Evolutionary conservation across 2,113 vertebrate genomes (phyloP).

Genomic region (Gymnogyps californianus): DNA sequence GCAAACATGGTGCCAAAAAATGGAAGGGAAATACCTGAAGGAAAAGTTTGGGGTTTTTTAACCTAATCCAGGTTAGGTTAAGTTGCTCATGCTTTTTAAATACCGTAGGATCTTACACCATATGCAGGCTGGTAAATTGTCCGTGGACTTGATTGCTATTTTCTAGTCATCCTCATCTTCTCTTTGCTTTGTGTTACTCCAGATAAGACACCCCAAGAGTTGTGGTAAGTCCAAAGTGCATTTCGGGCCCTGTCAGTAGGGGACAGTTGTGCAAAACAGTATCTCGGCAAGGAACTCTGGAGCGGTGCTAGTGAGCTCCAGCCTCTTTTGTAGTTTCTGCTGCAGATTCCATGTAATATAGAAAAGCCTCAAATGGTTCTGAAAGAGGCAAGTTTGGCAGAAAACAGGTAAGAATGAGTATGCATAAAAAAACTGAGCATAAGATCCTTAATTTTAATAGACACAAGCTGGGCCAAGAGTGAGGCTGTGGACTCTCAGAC

Average conservation of each 20-base stretch:
- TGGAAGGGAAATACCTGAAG: not conserved
- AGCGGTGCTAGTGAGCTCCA: not conserved
- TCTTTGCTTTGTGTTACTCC: not conserved
- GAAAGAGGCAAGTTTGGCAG: not conserved
- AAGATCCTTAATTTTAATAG: not conserved
- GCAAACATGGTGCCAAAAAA: not conserved
- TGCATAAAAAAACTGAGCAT: not conserved
- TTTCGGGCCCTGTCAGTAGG: not conserved
- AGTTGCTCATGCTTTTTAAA: not conserved
- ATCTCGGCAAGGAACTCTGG: rapidly evolving
- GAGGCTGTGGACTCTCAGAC: not conserved
- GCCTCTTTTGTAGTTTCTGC: not conserved
- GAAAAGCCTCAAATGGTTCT: not conserved
- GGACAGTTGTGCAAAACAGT: not conserved
- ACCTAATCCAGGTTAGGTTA: not conserved
- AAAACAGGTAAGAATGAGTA: not conserved
- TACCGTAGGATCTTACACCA: not conserved
- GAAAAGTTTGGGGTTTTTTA: not conserved
- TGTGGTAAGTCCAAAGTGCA: not conserved
- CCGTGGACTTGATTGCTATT: not conserved
- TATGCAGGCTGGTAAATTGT: not conserved
- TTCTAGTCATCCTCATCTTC: not conserved
- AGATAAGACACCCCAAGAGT: not conserved
- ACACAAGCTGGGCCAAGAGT: not conserved
- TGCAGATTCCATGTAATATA: not conserved